Evolutionary conservation across 1,140 invertebrate species (phyloP), one percentile per base, ranked within the genome.

Genomic region (Coptotermes formosanus): DNA sequence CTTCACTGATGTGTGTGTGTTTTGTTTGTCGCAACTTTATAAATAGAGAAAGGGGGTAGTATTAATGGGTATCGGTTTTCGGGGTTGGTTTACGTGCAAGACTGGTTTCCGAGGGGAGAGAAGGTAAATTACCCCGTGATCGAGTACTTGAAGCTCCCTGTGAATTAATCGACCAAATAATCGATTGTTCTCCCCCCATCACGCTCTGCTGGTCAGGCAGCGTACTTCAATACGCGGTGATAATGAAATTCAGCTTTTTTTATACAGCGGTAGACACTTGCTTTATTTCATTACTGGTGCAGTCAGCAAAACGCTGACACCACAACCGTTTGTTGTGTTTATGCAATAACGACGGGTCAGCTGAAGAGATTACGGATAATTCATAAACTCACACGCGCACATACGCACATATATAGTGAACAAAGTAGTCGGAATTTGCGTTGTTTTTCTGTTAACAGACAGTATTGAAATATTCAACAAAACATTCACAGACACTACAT

Each of bases 131-230:
- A 84, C 83, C 83, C 83, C n/a, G 83, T 84, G 83, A 84, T 84
- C 83, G 83, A 84, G 83, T 84, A 84, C 83, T 84, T 84, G 48
- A 45, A 64, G n/a, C 59, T 84, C 83, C 48, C 83, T 64, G 83
- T 55, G 83, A 84, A 84, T 84, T 84, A 84, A 84, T 84, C 83
- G 83, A 84, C 83, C 83, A 55, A 84, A 55, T 84, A 84, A 84
- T 84, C 83, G 83, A 84, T 84, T 84, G 48, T 84, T 45, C 83
- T 43, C 83, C n/a, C 19, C 45, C 83, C 45, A 8, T n/a, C 82
- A 75, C 64, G 59, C 64, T 75, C 25, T 8, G 14, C 25, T 30
- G 25, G 8, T 21, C 64, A 25, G 9, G 64, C 64, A 75, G 2
- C 9, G 64, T 14, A 3, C 30, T n/a, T 30, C 64, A 75, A 19